Evolutionary conservation across 2,797 vertebrate genomes (phyloP).

Genomic region (Sphaeramia orbicularis): DNA sequence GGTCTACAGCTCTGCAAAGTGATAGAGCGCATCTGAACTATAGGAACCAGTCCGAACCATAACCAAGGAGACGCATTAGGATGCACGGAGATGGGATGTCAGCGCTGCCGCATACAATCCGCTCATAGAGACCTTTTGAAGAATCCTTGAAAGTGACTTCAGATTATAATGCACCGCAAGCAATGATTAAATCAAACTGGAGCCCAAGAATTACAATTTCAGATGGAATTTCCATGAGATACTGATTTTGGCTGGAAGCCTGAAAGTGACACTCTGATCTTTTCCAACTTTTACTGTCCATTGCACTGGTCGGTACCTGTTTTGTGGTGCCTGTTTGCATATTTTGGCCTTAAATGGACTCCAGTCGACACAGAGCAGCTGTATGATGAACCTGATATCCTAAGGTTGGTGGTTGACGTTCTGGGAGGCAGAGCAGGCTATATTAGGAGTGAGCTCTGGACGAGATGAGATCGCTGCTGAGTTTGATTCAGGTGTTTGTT

Average conservation of each 20-base stretch:
- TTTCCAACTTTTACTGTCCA: neutral
- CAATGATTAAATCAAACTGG: slow-evolving; percentile 28
- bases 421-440: slow-evolving; percentile 35
- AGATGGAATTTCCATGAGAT: slow-evolving; percentile 7
- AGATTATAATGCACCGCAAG: slow-evolving; percentile 32
- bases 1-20: neutral
- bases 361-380: slow-evolving; percentile 17
- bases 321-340: slow-evolving; percentile 16
- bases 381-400: slow-evolving; percentile 37
- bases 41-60: slow-evolving; percentile 1
- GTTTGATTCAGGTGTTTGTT: slow-evolving; percentile 38
- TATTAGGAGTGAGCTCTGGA: slow-evolving; percentile 60
- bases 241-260: neutral
- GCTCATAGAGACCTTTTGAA: slow-evolving; percentile 8
- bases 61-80: slow-evolving; percentile 12
- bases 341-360: slow-evolving; percentile 64
- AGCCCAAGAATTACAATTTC: slow-evolving; percentile 23
- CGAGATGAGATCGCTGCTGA: slow-evolving; percentile 56
- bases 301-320: slow-evolving; percentile 3
- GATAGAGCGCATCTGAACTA: slow-evolving; percentile 7
- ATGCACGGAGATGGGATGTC: slow-evolving; percentile 13
- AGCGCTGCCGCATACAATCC: slow-evolving; percentile 34
- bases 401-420: slow-evolving; percentile 27
- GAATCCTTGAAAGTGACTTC: slow-evolving; percentile 27
- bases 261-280: slow-evolving; percentile 1